Evolutionary conservation across 2,113 vertebrate genomes (phyloP).

Genomic region (Tyto alba): DNA sequence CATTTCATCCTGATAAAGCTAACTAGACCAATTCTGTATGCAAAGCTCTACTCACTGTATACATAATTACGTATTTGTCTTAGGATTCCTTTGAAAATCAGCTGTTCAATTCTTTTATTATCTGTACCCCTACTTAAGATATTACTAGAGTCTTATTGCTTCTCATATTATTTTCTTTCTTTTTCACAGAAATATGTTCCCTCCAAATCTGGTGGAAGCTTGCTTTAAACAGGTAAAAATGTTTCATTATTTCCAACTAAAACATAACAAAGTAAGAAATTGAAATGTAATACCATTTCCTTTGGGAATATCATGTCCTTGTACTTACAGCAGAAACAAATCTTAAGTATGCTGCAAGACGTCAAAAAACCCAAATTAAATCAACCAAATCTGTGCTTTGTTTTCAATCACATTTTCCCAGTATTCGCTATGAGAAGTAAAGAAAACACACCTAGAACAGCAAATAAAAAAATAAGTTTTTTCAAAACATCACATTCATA

Average conservation of each 20-base stretch:
- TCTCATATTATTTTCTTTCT: slow-evolving; percentile 34
- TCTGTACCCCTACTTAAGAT: background rate
- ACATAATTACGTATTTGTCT: background rate
- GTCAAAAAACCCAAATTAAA: background rate
- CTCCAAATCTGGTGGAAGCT: slow-evolving; percentile 94
- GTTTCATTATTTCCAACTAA: background rate
- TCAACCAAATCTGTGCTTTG: background rate
- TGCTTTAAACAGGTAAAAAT: slow-evolving; percentile 93
- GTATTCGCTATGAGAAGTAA: background rate
- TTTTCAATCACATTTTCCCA: background rate
- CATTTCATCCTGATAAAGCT: background rate
- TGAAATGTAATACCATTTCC: background rate
- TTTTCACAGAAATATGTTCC: slow-evolving; percentile 94
- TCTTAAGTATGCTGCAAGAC: background rate
- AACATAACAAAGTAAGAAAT: background rate
- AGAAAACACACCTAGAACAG: background rate
- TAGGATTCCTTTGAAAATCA: background rate
- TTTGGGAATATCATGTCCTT: background rate
- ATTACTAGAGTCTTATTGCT: background rate
- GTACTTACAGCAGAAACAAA: background rate
- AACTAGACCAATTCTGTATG: background rate
- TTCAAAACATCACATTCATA: background rate
- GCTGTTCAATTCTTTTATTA: background rate
- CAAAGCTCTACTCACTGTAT: background rate
- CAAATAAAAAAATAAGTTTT: background rate